phyloP scores from a whole-genome alignment of 2,113 vertebrate genomes.

The Pterocles gutturalis region DNA sequence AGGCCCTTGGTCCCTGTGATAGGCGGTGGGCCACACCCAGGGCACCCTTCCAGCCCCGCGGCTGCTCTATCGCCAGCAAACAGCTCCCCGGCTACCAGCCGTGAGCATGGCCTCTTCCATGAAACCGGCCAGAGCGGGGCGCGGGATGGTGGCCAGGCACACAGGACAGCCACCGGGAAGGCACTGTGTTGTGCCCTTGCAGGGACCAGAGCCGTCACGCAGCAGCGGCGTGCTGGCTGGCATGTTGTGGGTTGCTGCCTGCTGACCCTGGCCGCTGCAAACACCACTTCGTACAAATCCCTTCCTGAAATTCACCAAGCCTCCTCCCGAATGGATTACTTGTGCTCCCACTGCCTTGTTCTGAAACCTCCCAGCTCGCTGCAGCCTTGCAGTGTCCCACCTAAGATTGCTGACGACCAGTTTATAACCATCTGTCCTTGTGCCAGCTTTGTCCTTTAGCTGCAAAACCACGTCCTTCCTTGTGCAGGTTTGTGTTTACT shows the following conservation, averaged over 20 bases:
- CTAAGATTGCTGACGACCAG: background rate
- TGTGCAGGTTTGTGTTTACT: accelerated
- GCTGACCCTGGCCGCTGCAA: background rate
- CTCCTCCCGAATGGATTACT: background rate
- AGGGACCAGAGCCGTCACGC: accelerated
- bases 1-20: accelerated
- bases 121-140: accelerated
- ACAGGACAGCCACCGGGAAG: background rate
- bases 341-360: background rate
- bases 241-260: background rate
- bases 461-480: background rate
- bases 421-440: background rate
- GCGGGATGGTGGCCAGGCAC: accelerated
- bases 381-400: background rate
- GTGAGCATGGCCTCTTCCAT: accelerated
- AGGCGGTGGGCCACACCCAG: background rate
- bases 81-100: background rate
- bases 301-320: background rate
- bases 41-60: slow-evolving; percentile 1
- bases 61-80: background rate
- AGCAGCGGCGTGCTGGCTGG: accelerated
- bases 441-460: background rate
- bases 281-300: background rate
- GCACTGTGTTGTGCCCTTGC: background rate
- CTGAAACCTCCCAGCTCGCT: background rate